Conservation (phyloP, 2,888 invertebrate genomes). For the Drosophila maculinotata region DNA sequence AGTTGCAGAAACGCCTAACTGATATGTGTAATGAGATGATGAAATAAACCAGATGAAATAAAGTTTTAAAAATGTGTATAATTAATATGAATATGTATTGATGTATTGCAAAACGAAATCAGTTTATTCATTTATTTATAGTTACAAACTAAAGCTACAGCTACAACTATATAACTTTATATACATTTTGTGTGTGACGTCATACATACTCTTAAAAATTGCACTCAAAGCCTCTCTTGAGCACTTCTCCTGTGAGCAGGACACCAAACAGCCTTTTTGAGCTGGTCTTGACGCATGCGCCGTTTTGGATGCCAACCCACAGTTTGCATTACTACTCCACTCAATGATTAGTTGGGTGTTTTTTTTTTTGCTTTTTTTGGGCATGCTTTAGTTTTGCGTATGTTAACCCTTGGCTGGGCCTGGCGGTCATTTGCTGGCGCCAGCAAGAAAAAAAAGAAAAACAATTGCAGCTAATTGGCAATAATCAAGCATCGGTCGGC, state of each 20-base stretch:
- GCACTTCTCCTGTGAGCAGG: constrained; percentile 11
- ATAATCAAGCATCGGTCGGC: constrained; percentile 63
- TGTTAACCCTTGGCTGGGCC: constrained; percentile 44
- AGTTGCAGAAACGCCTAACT: too few species aligned
- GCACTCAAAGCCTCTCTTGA: constrained; percentile 49
- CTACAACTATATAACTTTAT: too few species aligned
- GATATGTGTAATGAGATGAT: too few species aligned
- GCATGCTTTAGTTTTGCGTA: constrained; percentile 12
- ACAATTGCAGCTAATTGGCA: constrained; percentile 74
- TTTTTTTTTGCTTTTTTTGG: not conserved
- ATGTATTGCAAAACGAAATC: too few species aligned
- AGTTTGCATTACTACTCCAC: constrained; percentile 33
- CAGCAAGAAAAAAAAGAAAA: constrained; percentile 18
- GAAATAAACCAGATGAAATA: too few species aligned
- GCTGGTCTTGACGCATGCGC: constrained; percentile 56
- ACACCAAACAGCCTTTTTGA: constrained; percentile 16
- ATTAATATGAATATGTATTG: too few species aligned
- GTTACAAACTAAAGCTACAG: too few species aligned
- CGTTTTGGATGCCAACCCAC: constrained; percentile 1
- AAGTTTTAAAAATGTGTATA: too few species aligned
- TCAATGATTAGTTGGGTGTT: constrained; percentile 54
- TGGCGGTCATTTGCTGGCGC: constrained; percentile 12
- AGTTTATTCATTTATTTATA: too few species aligned
- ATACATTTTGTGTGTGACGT: too few species aligned
- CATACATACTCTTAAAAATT: not conserved